phyloP scores from a whole-genome alignment of 2,888 invertebrate genomes.

The Eucera pruinosa region DNA sequence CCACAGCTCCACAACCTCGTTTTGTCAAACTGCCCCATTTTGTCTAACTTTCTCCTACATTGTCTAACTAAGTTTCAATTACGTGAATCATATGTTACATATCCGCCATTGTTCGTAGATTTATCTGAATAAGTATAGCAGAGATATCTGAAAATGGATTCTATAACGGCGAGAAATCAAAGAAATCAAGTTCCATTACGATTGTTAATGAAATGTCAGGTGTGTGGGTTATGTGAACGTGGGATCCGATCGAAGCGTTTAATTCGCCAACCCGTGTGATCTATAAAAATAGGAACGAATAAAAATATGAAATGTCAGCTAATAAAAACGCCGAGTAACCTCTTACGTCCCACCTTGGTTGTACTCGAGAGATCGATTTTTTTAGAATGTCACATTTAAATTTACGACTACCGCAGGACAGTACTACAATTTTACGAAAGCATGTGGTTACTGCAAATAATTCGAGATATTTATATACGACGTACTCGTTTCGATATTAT shows the following conservation, averaged over 20 bases:
- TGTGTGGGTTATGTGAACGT: not conserved
- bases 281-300: slow-evolving; percentile 24
- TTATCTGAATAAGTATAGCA: not conserved
- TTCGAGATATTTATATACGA: not conserved
- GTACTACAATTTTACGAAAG: slow-evolving; percentile 1
- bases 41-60: too few relatives aligned
- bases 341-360: slow-evolving; percentile 1
- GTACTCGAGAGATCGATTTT: slow-evolving; percentile 31
- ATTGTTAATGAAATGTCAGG: slow-evolving; percentile 1
- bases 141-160: not conserved
- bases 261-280: slow-evolving; percentile 16
- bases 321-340: slow-evolving; percentile 30
- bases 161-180: not conserved
- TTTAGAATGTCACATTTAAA: slow-evolving; percentile 15
- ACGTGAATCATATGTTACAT: too few relatives aligned
- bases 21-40: too few relatives aligned
- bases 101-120: too few relatives aligned
- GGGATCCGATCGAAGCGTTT: not conserved
- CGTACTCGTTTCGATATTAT: too few relatives aligned
- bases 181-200: too few relatives aligned
- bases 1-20: too few relatives aligned
- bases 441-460: not conserved
- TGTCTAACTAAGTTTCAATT: too few relatives aligned
- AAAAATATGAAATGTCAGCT: slow-evolving; percentile 43
- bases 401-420: not conserved